Evolutionary conservation across 2,113 vertebrate species (phyloP), one percentile per base, ranked within the genome.

Genomic region (Corythoichthys haematopterus): DNA sequence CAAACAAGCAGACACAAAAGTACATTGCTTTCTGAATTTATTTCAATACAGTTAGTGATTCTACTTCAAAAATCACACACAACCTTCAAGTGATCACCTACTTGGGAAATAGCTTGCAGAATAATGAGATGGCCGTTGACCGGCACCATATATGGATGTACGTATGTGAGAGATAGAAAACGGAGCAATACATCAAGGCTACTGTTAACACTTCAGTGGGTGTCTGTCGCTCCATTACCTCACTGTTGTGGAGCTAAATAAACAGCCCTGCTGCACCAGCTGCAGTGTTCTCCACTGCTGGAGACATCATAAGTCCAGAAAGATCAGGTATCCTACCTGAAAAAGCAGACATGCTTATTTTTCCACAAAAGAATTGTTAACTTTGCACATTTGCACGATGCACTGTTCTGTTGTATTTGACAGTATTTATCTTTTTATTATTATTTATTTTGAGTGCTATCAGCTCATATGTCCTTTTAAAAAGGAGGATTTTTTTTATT

Each of bases 181-280:
- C 33, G 4, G 51, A 53, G 37, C 57, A 59, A 40, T 66, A 66
- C 55, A 69, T 72, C 65, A 38, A 69, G 70, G 67, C 52, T 75
- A 52, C 73, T 75, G 65, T 80, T 85, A 84, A 88, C 75, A 83
- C 65, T 78, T 28, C 66, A 51, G 73, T 81, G 72, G 64, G 66
- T 56, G 76, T 78, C 38, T n/a, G 77, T 74, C 46, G n/a, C 62
- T 74, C 43, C 74, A 66, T 82, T 74, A 77, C 71, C 72, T 79
- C 43, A 60, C 68, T 69, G 65, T 56, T 70, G 50, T 47, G 64
- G 61, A 64, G 71, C 63, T 14, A 7, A 78, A 71, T 77, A 80
- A 80, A 84, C 70, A 72, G 65, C 62, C 59, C 64, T 33, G 71
- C 59, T 69, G 69, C 55, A 8, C 84, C 78, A 78, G 76, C 83